phyloP scores from a whole-genome alignment of 2,797 vertebrate genomes.

The Thalassophryne amazonica region DNA sequence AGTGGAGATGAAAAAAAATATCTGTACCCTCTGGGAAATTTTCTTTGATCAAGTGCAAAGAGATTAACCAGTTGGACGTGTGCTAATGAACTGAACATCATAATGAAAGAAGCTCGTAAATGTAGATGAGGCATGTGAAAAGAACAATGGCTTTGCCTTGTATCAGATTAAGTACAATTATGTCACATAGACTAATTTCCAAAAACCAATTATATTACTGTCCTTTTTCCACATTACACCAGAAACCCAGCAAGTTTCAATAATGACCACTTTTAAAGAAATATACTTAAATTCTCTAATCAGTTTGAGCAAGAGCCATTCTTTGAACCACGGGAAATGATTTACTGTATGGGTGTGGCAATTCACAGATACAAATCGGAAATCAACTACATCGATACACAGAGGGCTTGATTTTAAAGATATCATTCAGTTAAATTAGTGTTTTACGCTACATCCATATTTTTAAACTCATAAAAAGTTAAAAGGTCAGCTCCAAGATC shows the following conservation, averaged over 20 bases:
- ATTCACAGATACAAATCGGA: no score
- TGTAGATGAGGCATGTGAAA: slow-evolving; percentile 60
- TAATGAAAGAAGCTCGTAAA: slow-evolving; percentile 64
- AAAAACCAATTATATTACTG: slow-evolving; percentile 41
- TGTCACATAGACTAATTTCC: slow-evolving; percentile 30
- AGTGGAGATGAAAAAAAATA: slow-evolving; percentile 1
- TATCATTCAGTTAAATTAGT: no score
- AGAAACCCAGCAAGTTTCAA: slow-evolving; percentile 17
- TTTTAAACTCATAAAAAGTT: no score
- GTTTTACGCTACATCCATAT: no score
- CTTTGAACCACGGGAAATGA: no score
- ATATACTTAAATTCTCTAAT: not conserved
- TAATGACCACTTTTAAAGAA: slow-evolving; percentile 6
- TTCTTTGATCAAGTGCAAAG: slow-evolving; percentile 63
- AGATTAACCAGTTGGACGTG: slow-evolving; percentile 69
- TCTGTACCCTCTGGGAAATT: slow-evolving; percentile 61
- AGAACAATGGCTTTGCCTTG: slow-evolving; percentile 33
- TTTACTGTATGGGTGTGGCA: no score
- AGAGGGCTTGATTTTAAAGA: no score
- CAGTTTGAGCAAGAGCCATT: no score
- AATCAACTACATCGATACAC: no score
- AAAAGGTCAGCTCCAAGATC: no score
- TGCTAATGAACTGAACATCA: slow-evolving; percentile 66
- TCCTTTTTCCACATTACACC: not conserved
- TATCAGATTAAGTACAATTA: slow-evolving; percentile 40